Conservation (phyloP, 2,888 invertebrate species). For the Drymonia ruficornis region DNA sequence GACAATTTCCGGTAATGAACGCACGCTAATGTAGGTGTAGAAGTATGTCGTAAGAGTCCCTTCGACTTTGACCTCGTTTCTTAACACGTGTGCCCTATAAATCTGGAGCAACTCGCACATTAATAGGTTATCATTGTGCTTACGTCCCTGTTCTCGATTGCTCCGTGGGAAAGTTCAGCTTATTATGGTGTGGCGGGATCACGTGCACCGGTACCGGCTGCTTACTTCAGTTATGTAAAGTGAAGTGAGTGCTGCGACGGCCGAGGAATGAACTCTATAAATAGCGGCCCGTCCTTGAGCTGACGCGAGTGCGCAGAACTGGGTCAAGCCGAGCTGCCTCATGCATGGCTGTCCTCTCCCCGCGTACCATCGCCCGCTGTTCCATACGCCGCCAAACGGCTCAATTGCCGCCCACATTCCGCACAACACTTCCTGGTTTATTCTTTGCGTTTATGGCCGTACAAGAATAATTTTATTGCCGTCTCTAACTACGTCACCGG, state of each 20-base stretch:
- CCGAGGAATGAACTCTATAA: constrained; percentile 79
- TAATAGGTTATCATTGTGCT: constrained; percentile 60
- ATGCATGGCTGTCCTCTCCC: constrained; percentile 54
- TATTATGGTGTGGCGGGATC: constrained; percentile 48
- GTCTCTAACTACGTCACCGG: constrained; percentile 13
- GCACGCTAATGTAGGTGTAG: constrained; percentile 8
- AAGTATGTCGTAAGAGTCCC: constrained; percentile 9
- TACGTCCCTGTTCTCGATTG: constrained; percentile 49
- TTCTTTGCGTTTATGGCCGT: constrained; percentile 28
- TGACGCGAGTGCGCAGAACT: constrained; percentile 74
- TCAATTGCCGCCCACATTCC: constrained; percentile 50
- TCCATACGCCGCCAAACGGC: constrained; percentile 42
- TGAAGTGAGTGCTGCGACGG: constrained; percentile 75
- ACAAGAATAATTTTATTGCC: constrained; percentile 23
- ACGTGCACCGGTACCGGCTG: constrained; percentile 55
- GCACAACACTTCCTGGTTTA: constrained; percentile 46
- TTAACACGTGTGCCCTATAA: constrained; percentile 28
- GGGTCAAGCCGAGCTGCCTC: constrained; percentile 75
- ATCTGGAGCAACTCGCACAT: constrained; percentile 46
- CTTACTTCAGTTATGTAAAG: constrained; percentile 77
- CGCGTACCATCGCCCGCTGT: constrained; percentile 41
- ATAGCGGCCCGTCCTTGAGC: constrained; percentile 83
- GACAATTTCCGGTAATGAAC: constrained; percentile 23
- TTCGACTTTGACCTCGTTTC: constrained; percentile 52
- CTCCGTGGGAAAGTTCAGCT: constrained; percentile 66